These are phyloP conservation scores for Cylas formicarius DNA, from an alignment of 1,140 invertebrate genomes.

Conservation along the genomic window DNA sequence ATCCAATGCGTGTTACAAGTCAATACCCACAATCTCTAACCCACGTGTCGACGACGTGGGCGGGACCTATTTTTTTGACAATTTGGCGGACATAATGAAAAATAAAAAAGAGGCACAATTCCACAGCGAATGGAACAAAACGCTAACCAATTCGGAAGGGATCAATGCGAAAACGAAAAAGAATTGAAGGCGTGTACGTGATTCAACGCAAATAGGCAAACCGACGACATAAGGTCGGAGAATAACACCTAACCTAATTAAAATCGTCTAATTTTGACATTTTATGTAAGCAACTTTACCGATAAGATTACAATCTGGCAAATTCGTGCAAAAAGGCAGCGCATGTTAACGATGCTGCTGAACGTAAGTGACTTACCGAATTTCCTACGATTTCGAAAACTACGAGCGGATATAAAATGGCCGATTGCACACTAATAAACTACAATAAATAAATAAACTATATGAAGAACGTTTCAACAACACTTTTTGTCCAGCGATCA, in stretches of 20 bases:
- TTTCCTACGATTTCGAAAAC: too few species aligned
- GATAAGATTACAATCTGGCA: constrained; percentile 5
- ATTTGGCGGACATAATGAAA: constrained; percentile 3
- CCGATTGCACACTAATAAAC: constrained; percentile 17
- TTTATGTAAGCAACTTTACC: constrained; percentile 11
- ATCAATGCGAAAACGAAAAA: constrained; percentile 1
- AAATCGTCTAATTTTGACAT: constrained; percentile 17
- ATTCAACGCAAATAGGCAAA: neutral
- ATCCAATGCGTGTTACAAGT: constrained; percentile 7
- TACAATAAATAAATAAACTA: constrained; percentile 15
- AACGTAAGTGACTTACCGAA: constrained; percentile 14
- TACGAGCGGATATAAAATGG: constrained; percentile 7
- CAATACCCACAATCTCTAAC: constrained; percentile 18
- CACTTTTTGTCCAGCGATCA: constrained; percentile 12
- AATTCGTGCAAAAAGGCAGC: neutral
- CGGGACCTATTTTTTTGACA: constrained; percentile 19
- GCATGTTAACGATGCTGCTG: constrained; percentile 3
- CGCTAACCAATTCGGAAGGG: neutral
- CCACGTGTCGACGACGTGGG: constrained; percentile 14
- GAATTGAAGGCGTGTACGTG: neutral
- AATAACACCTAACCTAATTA: constrained; percentile 23
- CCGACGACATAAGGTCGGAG: neutral
- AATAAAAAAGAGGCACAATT: too few species aligned
- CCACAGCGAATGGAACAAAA: too few species aligned
- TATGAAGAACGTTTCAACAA: constrained; percentile 17